Percentiles rank a stretch among this genome's conserved stretches.
Evolutionary conservation across 2,113 vertebrate genomes (phyloP).

Genomic region (Aix galericulata): DNA sequence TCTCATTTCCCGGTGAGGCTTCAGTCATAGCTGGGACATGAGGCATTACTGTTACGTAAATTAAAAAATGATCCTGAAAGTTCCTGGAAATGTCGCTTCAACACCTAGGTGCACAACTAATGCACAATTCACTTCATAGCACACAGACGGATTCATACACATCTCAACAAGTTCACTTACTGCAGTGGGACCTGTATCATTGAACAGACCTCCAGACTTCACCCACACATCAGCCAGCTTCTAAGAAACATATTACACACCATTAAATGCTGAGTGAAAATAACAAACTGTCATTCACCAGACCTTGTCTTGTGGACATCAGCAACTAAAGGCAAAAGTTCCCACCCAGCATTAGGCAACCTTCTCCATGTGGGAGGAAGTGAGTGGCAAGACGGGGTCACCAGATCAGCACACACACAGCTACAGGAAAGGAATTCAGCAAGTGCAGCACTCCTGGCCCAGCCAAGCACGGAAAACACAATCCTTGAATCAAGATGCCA

Average conservation of each 20-base stretch:
- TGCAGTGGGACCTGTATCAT: background rate
- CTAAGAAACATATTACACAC: background rate
- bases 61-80: background rate
- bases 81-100: background rate
- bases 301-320: background rate
- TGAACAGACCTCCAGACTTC: background rate
- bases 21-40: background rate
- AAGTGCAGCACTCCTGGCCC: background rate
- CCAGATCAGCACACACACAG: rapidly evolving
- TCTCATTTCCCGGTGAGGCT: background rate
- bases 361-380: background rate
- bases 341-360: background rate
- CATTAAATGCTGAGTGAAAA: background rate
- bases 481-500: background rate
- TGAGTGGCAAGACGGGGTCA: background rate
- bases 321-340: constrained; percentile 10
- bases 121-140: background rate
- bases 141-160: background rate
- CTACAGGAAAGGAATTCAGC: background rate
- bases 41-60: background rate
- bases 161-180: background rate
- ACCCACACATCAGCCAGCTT: background rate
- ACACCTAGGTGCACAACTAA: background rate
- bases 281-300: background rate
- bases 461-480: background rate